Evolutionary conservation across 2,888 invertebrate species (phyloP), one percentile per base, ranked within the genome.

Genomic region (Octonoba sinensis): DNA sequence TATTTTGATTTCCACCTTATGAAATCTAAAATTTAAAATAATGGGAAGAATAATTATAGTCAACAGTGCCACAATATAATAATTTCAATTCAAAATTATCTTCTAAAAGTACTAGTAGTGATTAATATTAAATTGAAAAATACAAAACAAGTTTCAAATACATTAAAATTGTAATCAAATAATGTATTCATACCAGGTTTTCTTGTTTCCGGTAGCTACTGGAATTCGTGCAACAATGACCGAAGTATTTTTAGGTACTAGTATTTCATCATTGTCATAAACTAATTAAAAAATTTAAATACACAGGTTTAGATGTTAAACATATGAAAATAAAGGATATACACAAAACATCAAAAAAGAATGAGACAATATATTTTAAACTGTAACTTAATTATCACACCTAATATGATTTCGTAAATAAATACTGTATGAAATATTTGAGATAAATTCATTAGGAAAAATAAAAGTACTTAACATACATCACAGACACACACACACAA

Each of bases 161-260:
- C 1, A 20, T 59, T 27, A 8, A 44, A 54, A 54, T 15, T 13
- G n/a, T 54, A 54, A 4, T 13, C 4, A 18, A 36, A 60, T 36
- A 51, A 44, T 47, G 15, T 77, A 44, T 49, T 77, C 82, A 59
- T 83, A 85, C 86, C 86, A 86, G 47, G 73, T 74, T 87, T 94
- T 94, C 76, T 86, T 87, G 67, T 92, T 92, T 87, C 93, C 93
- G 84, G 92, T 91, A 1, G 93, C 91, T 57, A 96, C 91, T 15
- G 99, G 99, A 72, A 99, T 93, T 87, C 99, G 91, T 60, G 96
- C 95, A 85, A 99, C 96, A 85, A 98, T 93, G 51, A 99, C 92
- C 36, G 98, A 98, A 76, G 99, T 96, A 89, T 99, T 99, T 91
- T 99, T 97, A 46, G 98, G 96, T 87, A 99, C 97, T 85, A 99